phyloP scores from a whole-genome alignment of 2,113 vertebrate genomes.

The Perca flavescens region DNA sequence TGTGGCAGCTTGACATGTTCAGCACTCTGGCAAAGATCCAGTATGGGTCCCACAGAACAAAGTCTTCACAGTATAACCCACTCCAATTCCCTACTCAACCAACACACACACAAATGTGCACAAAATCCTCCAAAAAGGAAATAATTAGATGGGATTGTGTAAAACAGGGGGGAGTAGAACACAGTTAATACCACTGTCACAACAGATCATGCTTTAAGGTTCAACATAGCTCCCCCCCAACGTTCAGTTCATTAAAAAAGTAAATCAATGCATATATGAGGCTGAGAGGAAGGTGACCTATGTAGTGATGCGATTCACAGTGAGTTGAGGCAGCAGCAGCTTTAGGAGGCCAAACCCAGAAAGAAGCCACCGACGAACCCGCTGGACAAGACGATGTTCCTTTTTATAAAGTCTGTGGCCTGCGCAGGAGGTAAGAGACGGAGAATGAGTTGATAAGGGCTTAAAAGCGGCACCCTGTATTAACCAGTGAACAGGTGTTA shows the following conservation, averaged over 20 bases:
- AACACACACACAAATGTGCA: neutral
- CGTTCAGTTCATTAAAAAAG: neutral
- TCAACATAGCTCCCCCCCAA: neutral
- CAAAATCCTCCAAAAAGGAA: neutral
- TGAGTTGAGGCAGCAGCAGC: neutral
- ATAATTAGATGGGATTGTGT: slow-evolving; percentile 4
- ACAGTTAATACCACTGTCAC: slow-evolving; percentile 41
- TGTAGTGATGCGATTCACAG: slow-evolving; percentile 52
- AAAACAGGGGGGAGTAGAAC: neutral
- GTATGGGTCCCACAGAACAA: neutral
- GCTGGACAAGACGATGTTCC: slow-evolving; percentile 96
- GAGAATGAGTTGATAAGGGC: neutral
- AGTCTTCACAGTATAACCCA: slow-evolving; percentile 39
- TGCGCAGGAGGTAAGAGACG: slow-evolving; percentile 63
- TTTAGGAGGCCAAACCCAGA: slow-evolving; percentile 94
- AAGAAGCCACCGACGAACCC: slow-evolving; percentile 98
- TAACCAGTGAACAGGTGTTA: neutral
- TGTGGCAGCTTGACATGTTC: slow-evolving; percentile 42
- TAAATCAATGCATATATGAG: slow-evolving; percentile 11
- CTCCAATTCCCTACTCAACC: neutral
- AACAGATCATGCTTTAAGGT: slow-evolving; percentile 52
- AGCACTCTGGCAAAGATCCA: slow-evolving; percentile 20
- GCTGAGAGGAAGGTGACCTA: slow-evolving; percentile 26
- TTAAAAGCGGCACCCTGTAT: neutral
- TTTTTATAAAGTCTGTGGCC: slow-evolving; percentile 97